Base-by-base conservation (phyloP, 2,888 invertebrate genomes). In the Nematopogon swammerdamellus region DNA sequence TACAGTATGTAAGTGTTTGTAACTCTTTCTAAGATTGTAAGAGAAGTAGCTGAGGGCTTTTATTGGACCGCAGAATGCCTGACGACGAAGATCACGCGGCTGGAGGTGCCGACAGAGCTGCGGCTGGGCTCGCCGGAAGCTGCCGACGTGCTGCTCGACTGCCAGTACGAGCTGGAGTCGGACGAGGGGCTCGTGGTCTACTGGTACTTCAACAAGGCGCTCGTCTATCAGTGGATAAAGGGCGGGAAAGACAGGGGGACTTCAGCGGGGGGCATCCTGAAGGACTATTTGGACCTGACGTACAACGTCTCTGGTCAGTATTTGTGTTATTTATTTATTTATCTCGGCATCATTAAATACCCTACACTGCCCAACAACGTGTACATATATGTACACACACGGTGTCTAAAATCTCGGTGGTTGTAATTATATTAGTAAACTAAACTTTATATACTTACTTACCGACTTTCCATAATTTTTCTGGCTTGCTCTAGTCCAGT, bases 191-290 rank as follows among this genome's bases (percentile, higher is more conserved):
- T 55, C 16, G 55, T 55, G 45, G 52, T 55, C 47, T 54, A 54
- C 49, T 55, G 55, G 55, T 53, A 52, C 48, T 51, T 55, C 47
- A 55, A 55, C 49, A 52, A 53, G 46, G 54, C 52, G 20, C 46
- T 51, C 8, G 54, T 55, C 11, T 55, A 55, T 47, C 55, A 55
- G 46, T 55, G 55, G 55, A 55, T 55, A 46, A 52, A 52, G 19
- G 49, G 2, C 45, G 47, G 18, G 50, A n/a, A n/a, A n/a, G 51
- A 3, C 45, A 49, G 18, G 50, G 51, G 14, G 16, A 53, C 53
- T 10, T 53, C 53, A 45, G 53, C 52, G 3, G 19, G 53, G 10
- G 55, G 55, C 8, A 51, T 51, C 46, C 54, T 55, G 50, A 55
- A 55, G 49, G 53, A 52, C 10, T 47, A 49, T 25, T 19, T 55